phyloP scores from a whole-genome alignment of 2,113 vertebrate genomes.

The Neoarius graeffei region DNA sequence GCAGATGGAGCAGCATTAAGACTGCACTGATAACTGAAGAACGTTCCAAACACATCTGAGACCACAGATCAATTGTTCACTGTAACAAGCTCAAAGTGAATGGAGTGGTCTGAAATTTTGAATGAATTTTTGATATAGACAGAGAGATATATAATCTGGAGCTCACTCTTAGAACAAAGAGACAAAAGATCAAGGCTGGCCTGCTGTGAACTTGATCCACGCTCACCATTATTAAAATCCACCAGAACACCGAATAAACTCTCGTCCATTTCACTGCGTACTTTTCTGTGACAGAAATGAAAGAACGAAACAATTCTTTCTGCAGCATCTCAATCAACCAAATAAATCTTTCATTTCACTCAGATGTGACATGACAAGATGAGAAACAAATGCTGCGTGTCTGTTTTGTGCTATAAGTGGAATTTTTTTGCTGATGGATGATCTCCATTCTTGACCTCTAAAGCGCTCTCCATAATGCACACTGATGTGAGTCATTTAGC shows the following conservation, averaged over 20 bases:
- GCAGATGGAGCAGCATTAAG: background rate
- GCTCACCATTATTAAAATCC: background rate
- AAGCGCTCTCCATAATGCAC: background rate
- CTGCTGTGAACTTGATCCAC: background rate
- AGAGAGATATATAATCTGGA: background rate
- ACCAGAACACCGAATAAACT: background rate
- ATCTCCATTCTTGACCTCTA: constrained; percentile 10
- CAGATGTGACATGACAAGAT: background rate
- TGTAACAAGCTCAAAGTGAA: background rate
- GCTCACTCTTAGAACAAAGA: background rate
- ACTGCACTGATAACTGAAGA: background rate
- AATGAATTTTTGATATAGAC: background rate
- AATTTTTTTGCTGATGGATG: background rate
- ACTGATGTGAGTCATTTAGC: constrained; percentile 37
- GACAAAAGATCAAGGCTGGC: background rate
- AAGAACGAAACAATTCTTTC: background rate
- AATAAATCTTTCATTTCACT: constrained; percentile 22
- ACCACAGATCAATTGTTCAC: background rate
- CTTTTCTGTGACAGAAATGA: too few relatives aligned
- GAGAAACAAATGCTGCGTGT: background rate
- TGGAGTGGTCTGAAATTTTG: background rate
- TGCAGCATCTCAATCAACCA: background rate
- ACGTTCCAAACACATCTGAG: background rate
- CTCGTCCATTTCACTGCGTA: background rate
- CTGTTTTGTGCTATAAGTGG: background rate